These are phyloP conservation scores for Sturnira hondurensis DNA, from an alignment of 2,113 vertebrate genomes.

Conservation along the genomic window DNA sequence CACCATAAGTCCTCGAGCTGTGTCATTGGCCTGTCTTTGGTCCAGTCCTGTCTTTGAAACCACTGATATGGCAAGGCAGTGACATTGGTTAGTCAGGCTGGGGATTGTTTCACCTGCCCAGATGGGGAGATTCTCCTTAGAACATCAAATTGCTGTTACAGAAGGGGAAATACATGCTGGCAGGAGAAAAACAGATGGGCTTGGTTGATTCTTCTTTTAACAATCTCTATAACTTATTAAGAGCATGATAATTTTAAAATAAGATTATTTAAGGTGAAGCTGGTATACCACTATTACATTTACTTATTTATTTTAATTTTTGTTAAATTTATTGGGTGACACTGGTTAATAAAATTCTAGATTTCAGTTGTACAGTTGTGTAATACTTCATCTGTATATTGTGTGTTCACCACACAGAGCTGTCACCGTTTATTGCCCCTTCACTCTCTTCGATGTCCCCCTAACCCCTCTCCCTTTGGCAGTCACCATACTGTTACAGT, in stretches of 20 bases:
- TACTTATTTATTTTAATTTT: background rate
- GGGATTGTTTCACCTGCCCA: background rate
- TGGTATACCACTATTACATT: background rate
- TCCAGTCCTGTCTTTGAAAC: background rate
- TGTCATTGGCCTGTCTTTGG: background rate
- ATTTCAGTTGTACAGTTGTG: background rate
- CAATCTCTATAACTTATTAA: background rate
- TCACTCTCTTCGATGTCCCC: background rate
- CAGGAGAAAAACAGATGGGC: background rate
- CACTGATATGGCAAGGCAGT: background rate
- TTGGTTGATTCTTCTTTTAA: background rate
- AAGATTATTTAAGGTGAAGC: slow-evolving; percentile 16
- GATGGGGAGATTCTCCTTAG: background rate
- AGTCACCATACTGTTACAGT: background rate
- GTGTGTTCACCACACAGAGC: background rate
- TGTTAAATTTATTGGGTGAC: background rate
- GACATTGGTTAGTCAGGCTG: background rate
- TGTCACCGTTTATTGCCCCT: background rate
- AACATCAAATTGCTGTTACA: background rate
- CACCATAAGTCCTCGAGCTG: background rate
- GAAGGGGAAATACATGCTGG: background rate
- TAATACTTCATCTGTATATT: background rate
- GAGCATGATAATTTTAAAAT: slow-evolving; percentile 27
- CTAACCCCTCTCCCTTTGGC: background rate
- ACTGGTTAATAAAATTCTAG: background rate